phyloP scores from a whole-genome alignment of 2,797 vertebrate species.

The Bradypus variegatus region DNA sequence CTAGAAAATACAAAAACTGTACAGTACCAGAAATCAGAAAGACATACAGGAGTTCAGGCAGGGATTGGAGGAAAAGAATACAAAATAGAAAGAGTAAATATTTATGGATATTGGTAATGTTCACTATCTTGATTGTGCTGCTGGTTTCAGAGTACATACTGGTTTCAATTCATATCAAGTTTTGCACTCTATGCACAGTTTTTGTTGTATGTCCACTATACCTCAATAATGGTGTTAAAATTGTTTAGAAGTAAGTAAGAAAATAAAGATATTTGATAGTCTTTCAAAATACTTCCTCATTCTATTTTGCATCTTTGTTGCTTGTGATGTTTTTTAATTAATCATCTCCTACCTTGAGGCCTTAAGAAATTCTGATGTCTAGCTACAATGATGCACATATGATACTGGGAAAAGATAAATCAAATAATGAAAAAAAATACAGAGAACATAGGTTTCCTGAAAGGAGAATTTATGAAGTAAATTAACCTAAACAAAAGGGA shows the following conservation, averaged over 20 bases:
- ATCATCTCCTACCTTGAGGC: not conserved
- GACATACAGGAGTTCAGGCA: too few species aligned
- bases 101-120: not conserved
- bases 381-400: not conserved
- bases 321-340: not conserved
- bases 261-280: too few species aligned
- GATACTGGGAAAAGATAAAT: not conserved
- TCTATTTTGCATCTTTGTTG: not conserved
- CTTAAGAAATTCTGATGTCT: not conserved
- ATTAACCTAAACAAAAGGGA: not conserved
- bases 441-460: not conserved
- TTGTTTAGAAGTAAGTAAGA: not conserved
- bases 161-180: not conserved
- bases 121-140: not conserved
- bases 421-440: not conserved
- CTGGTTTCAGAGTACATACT: not conserved
- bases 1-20: not conserved
- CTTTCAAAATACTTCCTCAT: not conserved
- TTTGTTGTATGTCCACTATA: not conserved
- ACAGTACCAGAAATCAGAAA: not conserved
- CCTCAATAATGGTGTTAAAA: not conserved
- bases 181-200: not conserved
- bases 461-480: not conserved
- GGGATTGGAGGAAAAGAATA: not conserved
- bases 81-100: not conserved